Evolutionary conservation across 2,113 vertebrate genomes (phyloP), one percentile per base, ranked within the genome.

Genomic region (Saguinus imperator): DNA sequence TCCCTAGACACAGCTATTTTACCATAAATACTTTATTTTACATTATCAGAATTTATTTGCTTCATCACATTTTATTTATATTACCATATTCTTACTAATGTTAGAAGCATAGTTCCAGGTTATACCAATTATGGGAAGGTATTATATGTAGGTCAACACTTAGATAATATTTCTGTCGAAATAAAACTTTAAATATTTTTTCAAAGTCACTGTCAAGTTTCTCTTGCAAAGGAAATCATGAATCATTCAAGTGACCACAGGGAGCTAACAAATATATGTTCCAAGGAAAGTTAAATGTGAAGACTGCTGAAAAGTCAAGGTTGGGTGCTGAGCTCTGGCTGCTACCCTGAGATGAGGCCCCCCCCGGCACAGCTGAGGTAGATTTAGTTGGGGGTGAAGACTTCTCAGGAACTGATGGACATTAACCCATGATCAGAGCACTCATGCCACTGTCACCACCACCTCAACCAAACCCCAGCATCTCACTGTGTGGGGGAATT

Each of bases 261-360:
- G n/a, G 40, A 48, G n/a, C 35, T 70, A 89, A 77, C 29, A 57
- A 57, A 57, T 10, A 5, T 1, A 25, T 4, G 20, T 37, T 73
- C 35, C 55, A 57, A 82, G 66, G 13, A 73, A 55, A 73, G 52
- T 16, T 18, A 55, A 80, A 27, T 25, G 35, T 57, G 50, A 50
- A 48, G 40, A 20, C 21, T 61, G 10, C 3, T 17, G 27, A n/a
- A 40, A 8, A 8, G 11, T 29, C 14, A 10, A 9, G 6, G 25
- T 5, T 23, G 8, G 8, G 1, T 35, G 37, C 40, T 32, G 18
- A 32, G 25, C 66, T 23, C 43, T 18, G 5, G 12, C 37, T 14
- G 1, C 37, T 4, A 4, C 37, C 50, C 50, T 6, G 0, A 10
- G 6, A 32, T 57, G 55, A 11, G 32, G 32, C n/a, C 2, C 37